phyloP scores from a whole-genome alignment of 2,113 vertebrate genomes.

The Symphodus melops region DNA sequence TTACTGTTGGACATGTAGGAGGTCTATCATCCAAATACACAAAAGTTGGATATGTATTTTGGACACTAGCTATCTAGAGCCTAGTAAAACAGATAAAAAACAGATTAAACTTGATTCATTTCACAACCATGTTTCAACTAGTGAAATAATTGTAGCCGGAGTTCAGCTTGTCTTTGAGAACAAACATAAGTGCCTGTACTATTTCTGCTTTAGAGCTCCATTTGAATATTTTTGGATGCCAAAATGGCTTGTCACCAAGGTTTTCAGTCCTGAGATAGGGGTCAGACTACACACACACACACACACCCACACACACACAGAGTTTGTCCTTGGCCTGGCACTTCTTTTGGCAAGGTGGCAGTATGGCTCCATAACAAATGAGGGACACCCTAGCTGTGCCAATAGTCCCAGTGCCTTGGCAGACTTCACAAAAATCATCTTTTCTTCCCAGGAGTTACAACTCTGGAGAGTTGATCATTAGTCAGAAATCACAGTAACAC shows the following conservation, averaged over 20 bases:
- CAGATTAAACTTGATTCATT: slow-evolving; percentile 21
- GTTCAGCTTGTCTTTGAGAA: slow-evolving; percentile 58
- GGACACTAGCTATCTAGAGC: slow-evolving; percentile 11
- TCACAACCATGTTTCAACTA: slow-evolving; percentile 27
- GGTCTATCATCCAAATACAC: slow-evolving; percentile 9
- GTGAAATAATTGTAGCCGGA: slow-evolving; percentile 38
- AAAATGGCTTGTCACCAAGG: slow-evolving; percentile 67
- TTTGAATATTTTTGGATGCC: slow-evolving; percentile 67
- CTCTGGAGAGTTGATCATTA: slow-evolving; percentile 75
- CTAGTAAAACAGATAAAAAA: slow-evolving; percentile 25
- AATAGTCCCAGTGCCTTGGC: slow-evolving; percentile 79
- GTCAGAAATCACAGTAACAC: slow-evolving; percentile 72
- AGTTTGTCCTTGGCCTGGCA: slow-evolving; percentile 83
- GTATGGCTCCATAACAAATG: slow-evolving; percentile 80
- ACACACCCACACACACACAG: slow-evolving; percentile 33
- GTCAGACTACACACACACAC: slow-evolving; percentile 42
- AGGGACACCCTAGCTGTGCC: slow-evolving; percentile 78
- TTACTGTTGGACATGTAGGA: slow-evolving; percentile 16
- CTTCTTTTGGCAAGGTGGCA: slow-evolving; percentile 77
- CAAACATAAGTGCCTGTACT: slow-evolving; percentile 33
- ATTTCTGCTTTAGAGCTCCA: slow-evolving; percentile 38
- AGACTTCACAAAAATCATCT: slow-evolving; percentile 71
- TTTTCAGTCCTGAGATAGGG: slow-evolving; percentile 50
- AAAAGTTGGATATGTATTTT: slow-evolving; percentile 41
- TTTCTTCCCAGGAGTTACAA: slow-evolving; percentile 78